Conservation (phyloP, 2,888 invertebrate species). For the Pasiphila rectangulata region DNA sequence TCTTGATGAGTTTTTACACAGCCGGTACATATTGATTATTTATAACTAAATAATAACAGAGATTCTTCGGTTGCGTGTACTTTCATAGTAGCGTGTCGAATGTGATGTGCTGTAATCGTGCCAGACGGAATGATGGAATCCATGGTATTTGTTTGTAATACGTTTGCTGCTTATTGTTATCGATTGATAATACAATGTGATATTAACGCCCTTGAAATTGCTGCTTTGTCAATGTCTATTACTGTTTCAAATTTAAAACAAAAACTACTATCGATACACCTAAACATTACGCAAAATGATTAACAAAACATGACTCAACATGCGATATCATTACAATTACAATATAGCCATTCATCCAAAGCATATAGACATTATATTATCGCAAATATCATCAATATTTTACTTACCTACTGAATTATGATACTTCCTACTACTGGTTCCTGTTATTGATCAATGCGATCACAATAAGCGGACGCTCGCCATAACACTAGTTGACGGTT, state of each 20-base stretch:
- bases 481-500: slow-evolving; percentile 45
- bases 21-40: slow-evolving; percentile 40
- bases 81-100: slow-evolving; percentile 48
- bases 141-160: slow-evolving; percentile 20
- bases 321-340: not conserved
- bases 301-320: no score
- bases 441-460: slow-evolving; percentile 58
- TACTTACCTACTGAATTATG: no score
- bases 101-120: slow-evolving; percentile 35
- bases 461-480: slow-evolving; percentile 73
- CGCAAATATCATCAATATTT: no score
- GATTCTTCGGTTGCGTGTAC: slow-evolving; percentile 48
- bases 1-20: slow-evolving; percentile 40
- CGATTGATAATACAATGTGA: slow-evolving; percentile 1
- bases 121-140: slow-evolving; percentile 24
- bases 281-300: no score
- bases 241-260: not conserved
- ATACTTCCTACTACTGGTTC: no score
- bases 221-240: slow-evolving; percentile 7
- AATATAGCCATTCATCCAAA: slow-evolving; percentile 3
- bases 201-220: slow-evolving; percentile 26
- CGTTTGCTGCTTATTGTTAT: slow-evolving; percentile 21
- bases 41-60: slow-evolving; percentile 48
- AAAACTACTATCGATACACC: not conserved
- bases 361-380: not conserved